Conservation (phyloP, 2,113 vertebrate species). For the Xenopus borealis region DNA sequence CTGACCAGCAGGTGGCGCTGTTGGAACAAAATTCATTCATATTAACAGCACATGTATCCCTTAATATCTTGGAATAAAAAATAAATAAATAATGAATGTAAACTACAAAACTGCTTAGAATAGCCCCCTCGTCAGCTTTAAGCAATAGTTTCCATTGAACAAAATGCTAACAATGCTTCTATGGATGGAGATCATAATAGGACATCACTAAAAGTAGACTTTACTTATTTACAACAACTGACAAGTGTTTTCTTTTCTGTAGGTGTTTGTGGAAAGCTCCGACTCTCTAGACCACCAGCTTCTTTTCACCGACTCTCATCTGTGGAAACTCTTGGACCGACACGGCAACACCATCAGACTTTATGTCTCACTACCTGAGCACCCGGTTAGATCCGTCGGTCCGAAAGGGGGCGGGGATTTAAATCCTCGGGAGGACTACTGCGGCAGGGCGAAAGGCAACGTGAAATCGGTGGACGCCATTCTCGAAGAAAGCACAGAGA, state of each 20-base stretch:
- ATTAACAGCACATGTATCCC: too few species aligned
- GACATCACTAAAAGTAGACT: too few species aligned
- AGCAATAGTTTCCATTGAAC: too few species aligned
- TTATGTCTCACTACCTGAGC: conserved; percentile 86
- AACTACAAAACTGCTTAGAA: too few species aligned
- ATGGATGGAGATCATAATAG: too few species aligned
- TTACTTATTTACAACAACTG: too few species aligned
- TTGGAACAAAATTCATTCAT: too few species aligned
- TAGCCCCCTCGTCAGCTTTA: too few species aligned
- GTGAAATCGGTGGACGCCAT: conserved; percentile 88
- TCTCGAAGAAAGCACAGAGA: conserved; percentile 96
- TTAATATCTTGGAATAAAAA: too few species aligned
- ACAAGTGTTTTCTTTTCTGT: not conserved
- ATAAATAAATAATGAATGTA: too few species aligned
- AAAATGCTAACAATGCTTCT: too few species aligned
- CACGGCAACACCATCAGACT: conserved; percentile 96
- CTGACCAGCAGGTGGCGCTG: too few species aligned
- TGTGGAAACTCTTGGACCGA: conserved; percentile 95
- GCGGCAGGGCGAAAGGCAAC: conserved; percentile 61
- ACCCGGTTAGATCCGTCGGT: conserved; percentile 76
- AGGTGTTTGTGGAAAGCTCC: conserved; percentile 96
- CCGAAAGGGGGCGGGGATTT: conserved; percentile 75
- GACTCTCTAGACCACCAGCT: conserved; percentile 81
- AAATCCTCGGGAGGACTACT: conserved; percentile 65
- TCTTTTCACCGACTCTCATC: conserved; percentile 83